Base-by-base conservation (phyloP, 2,797 vertebrate species). In the Myioborus melanocephalus region DNA sequence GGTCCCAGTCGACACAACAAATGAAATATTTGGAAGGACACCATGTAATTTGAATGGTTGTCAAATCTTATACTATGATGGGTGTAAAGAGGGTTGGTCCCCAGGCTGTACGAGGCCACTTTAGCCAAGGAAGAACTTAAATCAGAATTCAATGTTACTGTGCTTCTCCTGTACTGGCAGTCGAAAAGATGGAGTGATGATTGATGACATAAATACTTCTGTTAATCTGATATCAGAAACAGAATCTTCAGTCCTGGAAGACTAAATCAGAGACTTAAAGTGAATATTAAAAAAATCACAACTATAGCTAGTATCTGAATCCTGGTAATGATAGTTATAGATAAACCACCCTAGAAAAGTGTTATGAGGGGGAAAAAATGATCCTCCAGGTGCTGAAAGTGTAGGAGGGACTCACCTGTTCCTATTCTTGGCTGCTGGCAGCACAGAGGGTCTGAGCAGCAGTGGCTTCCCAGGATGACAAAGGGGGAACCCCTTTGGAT, bases 151-250 rank as follows among this genome's bases (percentile, higher is more conserved):
- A 59, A 8, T 69, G 46, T 73, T 65, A 28, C 27, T 21, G 21
- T n/a, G 32, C 15, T 77, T 71, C 35, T 75, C 30, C 32, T 43
- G 32, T 2, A 1, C 2, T 57, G 64, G 27, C 56, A 39, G 21
- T 63, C 0, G 0, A 90, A 90, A 91, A 87, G 77, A 63, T 49
- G 50, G 27, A 80, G 35, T 6, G 9, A 44, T 70, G 77, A 35
- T 5, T 35, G 64, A 66, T 52, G 47, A 28, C 44, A 53, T 13
- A 87, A 90, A 50, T 78, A 43, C 75, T 81, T 76, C 55, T 93
- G 24, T 66, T 89, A 69, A 66, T 89, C 56, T 92, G 71, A 50
- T n/a, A 60, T 83, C 66, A 77, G 78, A 77, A 91, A 56, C 13
- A 65, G 39, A 47, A 14, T 75, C 80, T 49, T 89, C 28, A 84